Evolutionary conservation across 37 sponge, comb jelly and placozoan species (phyloP), one percentile per base, ranked within the genome.

Genomic region (Cliona cf. orientalis): DNA sequence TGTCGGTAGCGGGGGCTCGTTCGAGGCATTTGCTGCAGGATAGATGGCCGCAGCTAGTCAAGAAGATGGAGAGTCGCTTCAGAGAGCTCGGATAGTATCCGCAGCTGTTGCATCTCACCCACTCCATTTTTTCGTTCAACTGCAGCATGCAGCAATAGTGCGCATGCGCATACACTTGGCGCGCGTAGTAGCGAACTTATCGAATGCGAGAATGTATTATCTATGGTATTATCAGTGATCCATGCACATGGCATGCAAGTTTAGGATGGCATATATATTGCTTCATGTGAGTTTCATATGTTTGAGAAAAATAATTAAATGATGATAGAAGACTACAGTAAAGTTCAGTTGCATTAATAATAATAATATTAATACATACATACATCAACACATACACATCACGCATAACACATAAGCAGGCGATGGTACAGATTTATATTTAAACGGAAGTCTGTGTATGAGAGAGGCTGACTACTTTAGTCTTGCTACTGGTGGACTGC

Each of bases 371-470:
- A 12, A 11, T 25, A n/a, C 26, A 12, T 61, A 12, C 26, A n/a
- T 61, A 61, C 63, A 61, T 25, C 5, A 5, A 61, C 5, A 61
- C 63, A 61, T 12, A 28, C n/a, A n/a, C n/a, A n/a, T n/a, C n/a
- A n/a, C n/a, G n/a, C n/a, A n/a, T n/a, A n/a, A n/a, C n/a, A n/a
- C n/a, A n/a, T n/a, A n/a, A n/a, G n/a, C n/a, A n/a, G n/a, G n/a
- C n/a, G n/a, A n/a, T n/a, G n/a, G n/a, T n/a, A n/a, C n/a, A n/a
- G 28, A 17, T 31, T 35, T 44, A 46, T 26, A 28, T 1, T 72
- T 66, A 79, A 0, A 79, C 79, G 66, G 55, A 35, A n/a, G 79
- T 79, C 65, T 79, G 67, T 63, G 79, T 79, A 28, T 79, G 79
- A 33, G 76, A 75, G 37, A 75, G 59, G 37, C 60, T 59, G 40